Conservation (phyloP, 2,797 vertebrate genomes). For the Natrix natrix region DNA sequence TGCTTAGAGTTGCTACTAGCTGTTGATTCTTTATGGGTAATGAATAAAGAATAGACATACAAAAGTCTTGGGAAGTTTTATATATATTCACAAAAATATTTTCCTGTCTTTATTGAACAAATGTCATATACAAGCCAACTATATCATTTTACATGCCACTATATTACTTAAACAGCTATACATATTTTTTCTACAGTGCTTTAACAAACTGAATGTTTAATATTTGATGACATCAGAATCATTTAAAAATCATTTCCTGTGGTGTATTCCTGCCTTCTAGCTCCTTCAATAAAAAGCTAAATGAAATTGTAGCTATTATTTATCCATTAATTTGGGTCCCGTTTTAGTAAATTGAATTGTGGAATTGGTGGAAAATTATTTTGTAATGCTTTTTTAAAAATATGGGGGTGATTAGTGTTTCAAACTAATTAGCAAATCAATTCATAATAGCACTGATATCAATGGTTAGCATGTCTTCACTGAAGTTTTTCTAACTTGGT, state of each 20-base stretch:
- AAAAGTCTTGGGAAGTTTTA: neutral
- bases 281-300: neutral
- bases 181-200: neutral
- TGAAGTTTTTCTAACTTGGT: neutral
- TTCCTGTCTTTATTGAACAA: neutral
- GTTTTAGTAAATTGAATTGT: neutral
- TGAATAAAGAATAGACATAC: neutral
- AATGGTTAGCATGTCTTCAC: neutral
- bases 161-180: neutral
- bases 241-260: neutral
- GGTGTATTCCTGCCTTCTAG: neutral
- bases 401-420: neutral
- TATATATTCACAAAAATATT: neutral
- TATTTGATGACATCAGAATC: neutral
- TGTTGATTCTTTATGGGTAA: neutral
- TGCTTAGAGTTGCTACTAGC: neutral
- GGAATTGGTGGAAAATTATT: neutral
- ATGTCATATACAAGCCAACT: neutral
- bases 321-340: neutral
- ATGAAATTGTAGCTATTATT: neutral
- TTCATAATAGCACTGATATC: neutral
- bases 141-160: neutral
- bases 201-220: neutral
- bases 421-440: neutral
- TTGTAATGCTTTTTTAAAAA: neutral